Base-by-base conservation (phyloP, 1,140 invertebrate species). In the Aphaenogaster floridana region DNA sequence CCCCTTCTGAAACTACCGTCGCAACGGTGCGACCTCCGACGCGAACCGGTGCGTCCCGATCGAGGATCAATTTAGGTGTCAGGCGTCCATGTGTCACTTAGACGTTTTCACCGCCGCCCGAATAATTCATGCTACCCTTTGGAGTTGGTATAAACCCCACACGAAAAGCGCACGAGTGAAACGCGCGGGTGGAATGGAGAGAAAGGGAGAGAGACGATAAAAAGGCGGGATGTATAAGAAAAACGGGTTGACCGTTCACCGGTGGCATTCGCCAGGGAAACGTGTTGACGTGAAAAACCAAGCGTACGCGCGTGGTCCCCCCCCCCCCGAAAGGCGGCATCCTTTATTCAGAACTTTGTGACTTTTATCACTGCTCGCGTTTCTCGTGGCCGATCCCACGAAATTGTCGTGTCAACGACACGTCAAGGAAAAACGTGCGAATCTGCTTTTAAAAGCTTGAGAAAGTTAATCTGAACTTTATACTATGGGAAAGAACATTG, bases 31-130 rank as follows among this genome's bases (percentile, higher is more conserved):
- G 28, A 72, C 34, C 42, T 77, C 64, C 39, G n/a, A 68, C 63
- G 74, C 36, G 63, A 66, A 50, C 21, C 78, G 77, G 86, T 79
- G 68, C 74, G 90, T 90, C 86, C 88, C 93, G 91, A 95, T 95
- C 93, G 92, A 88, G 92, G 91, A 94, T 95, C 94, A 95, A 95
- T 95, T 95, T 93, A 93, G 90, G 74, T 93, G 94, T 94, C 94
- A 94, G 93, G 90, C 93, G 90, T 95, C 94, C 92, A 81, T 91
- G 91, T 93, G 94, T 95, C 94, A 95, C 94, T 95, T 95, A 94
- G 92, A 88, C 93, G 89, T 95, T 95, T 95, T 95, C 94, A 94
- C 93, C 93, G 89, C 39, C 83, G n/a, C 48, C 13, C 69, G 63
- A 95, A 95, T 95, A 93, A 95, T 95, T 95, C 90, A 95, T 92